These are phyloP conservation scores for Clamator glandarius DNA, from an alignment of 2,797 vertebrate species.

Conservation along the genomic window DNA sequence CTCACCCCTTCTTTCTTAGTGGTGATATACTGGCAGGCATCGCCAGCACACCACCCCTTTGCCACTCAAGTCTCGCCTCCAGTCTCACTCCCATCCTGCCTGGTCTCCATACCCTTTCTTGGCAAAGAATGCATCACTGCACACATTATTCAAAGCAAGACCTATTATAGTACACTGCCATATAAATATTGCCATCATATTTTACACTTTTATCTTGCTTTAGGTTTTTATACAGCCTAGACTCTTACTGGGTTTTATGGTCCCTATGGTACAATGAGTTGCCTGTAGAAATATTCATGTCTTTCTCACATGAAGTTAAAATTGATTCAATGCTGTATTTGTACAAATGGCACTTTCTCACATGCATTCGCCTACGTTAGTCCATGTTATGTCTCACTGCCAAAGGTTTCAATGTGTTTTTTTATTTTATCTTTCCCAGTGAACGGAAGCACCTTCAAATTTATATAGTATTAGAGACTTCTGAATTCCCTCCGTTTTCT, in stretches of 20 bases:
- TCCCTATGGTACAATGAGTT: background rate
- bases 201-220: background rate
- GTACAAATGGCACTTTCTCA: slow-evolving; percentile 19
- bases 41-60: no score
- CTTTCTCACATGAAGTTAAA: slow-evolving; percentile 31
- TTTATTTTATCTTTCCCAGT: background rate
- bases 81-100: no score
- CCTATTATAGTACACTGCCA: background rate
- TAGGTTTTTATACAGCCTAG: slow-evolving; percentile 1
- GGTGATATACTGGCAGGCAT: no score
- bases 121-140: background rate
- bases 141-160: slow-evolving; percentile 22
- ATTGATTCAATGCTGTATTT: slow-evolving; percentile 10
- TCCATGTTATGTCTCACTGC: background rate
- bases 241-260: background rate
- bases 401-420: background rate
- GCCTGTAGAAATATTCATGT: background rate
- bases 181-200: background rate
- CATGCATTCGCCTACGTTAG: background rate
- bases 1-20: no score
- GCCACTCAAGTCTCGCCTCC: no score
- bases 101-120: no score
- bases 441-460: background rate
- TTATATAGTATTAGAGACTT: background rate
- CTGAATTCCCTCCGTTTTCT: background rate